A percentile compares a stretch with the other conserved stretches of the same genome.
Conservation (phyloP, 92 coral and sea anemone species). For the Plumapathes pennacea region DNA sequence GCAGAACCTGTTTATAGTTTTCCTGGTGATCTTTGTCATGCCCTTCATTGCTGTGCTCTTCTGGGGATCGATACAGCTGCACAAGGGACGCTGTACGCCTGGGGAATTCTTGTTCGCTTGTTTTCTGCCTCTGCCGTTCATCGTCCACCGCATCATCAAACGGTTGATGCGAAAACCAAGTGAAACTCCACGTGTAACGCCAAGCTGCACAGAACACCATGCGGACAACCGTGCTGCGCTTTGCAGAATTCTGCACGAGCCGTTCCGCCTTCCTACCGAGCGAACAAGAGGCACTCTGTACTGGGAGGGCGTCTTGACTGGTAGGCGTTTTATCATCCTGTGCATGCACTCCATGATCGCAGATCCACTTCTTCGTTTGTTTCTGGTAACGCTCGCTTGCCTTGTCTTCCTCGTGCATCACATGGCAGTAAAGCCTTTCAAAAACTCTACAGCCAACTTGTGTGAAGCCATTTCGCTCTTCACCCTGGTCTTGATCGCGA, state of each 20-base stretch:
- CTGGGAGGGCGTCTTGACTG: slow-evolving; percentile 66
- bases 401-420: slow-evolving; percentile 41
- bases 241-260: slow-evolving; percentile 42
- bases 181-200: not conserved
- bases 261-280: slow-evolving; percentile 31
- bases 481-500: slow-evolving; percentile 34
- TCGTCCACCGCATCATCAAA: slow-evolving; percentile 20
- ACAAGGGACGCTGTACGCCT: slow-evolving; percentile 22
- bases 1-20: slow-evolving; percentile 40
- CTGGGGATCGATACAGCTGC: slow-evolving; percentile 50
- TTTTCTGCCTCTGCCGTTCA: slow-evolving; percentile 45
- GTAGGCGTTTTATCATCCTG: slow-evolving; percentile 47
- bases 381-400: slow-evolving; percentile 39
- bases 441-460: slow-evolving; percentile 11
- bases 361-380: slow-evolving; percentile 32
- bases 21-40: slow-evolving; percentile 32
- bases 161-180: not conserved
- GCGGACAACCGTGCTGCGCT: slow-evolving; percentile 9
- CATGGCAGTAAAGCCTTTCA: slow-evolving; percentile 22
- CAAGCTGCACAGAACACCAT: not conserved
- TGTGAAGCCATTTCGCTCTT: slow-evolving; percentile 32
- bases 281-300: slow-evolving; percentile 41
- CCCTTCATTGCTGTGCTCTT: slow-evolving; percentile 47
- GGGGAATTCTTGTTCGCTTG: slow-evolving; percentile 30
- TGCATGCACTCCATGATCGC: slow-evolving; percentile 27